Percentiles rank a stretch among this genome's conserved stretches.
These are phyloP conservation scores for Hirtodrosophila alboralis DNA, from an alignment of 2,888 invertebrate genomes.

Conservation along the genomic window DNA sequence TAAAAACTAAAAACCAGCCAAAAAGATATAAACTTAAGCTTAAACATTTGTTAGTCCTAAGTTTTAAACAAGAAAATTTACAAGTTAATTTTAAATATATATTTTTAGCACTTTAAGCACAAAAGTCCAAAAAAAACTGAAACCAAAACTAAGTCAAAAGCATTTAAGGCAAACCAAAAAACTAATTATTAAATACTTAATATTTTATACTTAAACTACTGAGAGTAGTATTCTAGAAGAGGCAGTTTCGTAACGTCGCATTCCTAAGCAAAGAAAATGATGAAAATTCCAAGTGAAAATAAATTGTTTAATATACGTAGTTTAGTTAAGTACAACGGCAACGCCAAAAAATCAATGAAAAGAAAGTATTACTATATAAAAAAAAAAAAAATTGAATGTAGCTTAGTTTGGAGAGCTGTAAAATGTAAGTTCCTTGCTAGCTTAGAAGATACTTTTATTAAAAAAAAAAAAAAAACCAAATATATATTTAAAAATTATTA, in stretches of 20 bases:
- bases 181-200: no score
- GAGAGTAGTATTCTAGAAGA: constrained; percentile 64
- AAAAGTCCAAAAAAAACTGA: constrained; percentile 54
- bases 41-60: constrained; percentile 52
- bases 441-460: constrained; percentile 31
- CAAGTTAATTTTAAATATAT: constrained; percentile 17
- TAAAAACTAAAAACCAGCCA: constrained; percentile 31
- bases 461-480: no score
- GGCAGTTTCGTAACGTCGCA: constrained; percentile 58
- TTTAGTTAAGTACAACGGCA: constrained; percentile 42
- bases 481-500: constrained; percentile 23
- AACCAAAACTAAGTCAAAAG: constrained; percentile 69
- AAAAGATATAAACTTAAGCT: constrained; percentile 29
- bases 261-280: constrained; percentile 56
- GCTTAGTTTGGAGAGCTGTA: constrained; percentile 61
- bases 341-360: constrained; percentile 46
- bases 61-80: constrained; percentile 10
- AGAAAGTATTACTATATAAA: constrained; percentile 20
- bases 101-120: constrained; percentile 45
- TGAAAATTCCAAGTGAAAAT: constrained; percentile 15
- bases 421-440: constrained; percentile 65
- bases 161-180: constrained; percentile 37
- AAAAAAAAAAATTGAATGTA: constrained; percentile 31
- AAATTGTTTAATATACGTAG: constrained; percentile 35
- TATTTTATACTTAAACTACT: constrained; percentile 63